These are phyloP conservation scores for Tachypleus tridentatus DNA, from an alignment of 1,140 invertebrate genomes.

Conservation along the genomic window DNA sequence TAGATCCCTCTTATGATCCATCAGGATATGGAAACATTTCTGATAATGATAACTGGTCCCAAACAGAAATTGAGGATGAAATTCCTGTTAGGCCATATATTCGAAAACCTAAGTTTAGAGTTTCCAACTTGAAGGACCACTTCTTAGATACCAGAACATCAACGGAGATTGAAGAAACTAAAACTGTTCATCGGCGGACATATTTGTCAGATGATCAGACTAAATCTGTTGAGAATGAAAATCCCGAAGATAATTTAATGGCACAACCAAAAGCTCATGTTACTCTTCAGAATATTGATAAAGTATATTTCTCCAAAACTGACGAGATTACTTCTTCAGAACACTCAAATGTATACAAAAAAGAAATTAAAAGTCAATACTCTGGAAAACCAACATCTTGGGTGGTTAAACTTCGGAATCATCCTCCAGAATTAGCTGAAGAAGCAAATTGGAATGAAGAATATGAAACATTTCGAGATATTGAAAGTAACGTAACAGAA, in stretches of 20 bases:
- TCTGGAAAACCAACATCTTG: too few species aligned
- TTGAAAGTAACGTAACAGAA: conserved; percentile 14
- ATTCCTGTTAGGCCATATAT: conserved; percentile 15
- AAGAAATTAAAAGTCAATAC: too few species aligned
- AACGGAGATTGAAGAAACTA: conserved; percentile 20
- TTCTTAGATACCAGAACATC: conserved; percentile 13
- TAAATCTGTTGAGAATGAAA: too few species aligned
- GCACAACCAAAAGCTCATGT: conserved; percentile 46
- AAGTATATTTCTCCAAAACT: conserved; percentile 75
- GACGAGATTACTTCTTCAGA: conserved; percentile 72
- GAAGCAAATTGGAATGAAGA: background rate
- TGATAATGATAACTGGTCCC: conserved; percentile 29
- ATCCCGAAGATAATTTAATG: too few species aligned
- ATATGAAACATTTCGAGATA: conserved; percentile 10
- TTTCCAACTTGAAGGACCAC: conserved; percentile 16
- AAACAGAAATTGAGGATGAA: conserved; percentile 22
- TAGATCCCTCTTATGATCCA: conserved; percentile 11
- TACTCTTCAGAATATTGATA: conserved; percentile 71
- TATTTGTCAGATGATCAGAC: too few species aligned
- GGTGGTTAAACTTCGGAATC: too few species aligned
- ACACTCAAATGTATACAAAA: conserved; percentile 39
- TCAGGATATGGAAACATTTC: conserved; percentile 26
- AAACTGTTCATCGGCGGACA: background rate
- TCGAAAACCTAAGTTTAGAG: conserved; percentile 10
- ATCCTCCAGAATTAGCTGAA: too few species aligned